A percentile compares a stretch with the other conserved stretches of the same genome.
phyloP scores from a whole-genome alignment of 1,140 invertebrate species.

The Magallana gigas region DNA sequence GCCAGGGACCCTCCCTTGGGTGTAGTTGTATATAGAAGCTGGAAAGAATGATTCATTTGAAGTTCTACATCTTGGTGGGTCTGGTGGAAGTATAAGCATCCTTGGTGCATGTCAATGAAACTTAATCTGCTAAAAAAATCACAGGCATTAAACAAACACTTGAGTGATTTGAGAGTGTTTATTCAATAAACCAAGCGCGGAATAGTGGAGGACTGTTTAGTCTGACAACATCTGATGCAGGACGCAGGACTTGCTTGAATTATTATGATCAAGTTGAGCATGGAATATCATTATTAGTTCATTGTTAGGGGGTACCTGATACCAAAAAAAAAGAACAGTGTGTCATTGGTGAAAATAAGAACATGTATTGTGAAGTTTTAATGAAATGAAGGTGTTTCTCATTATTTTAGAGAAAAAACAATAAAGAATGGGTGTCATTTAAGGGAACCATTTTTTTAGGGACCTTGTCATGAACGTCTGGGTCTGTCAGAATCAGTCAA shows the following conservation, averaged over 20 bases:
- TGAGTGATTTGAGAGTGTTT: background rate
- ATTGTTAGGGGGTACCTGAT: no score
- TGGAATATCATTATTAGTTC: no score
- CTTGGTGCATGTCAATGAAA: background rate
- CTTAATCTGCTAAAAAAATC: background rate
- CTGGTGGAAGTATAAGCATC: background rate
- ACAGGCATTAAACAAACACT: conserved; percentile 18
- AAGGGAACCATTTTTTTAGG: background rate
- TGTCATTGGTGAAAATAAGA: no score
- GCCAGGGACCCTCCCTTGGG: no score
- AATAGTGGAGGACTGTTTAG: no score
- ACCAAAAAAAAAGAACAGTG: no score
- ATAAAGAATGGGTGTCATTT: background rate
- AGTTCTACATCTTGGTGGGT: background rate
- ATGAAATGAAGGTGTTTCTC: background rate
- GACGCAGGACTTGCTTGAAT: no score
- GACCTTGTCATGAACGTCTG: background rate
- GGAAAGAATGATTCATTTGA: background rate
- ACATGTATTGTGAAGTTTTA: no score
- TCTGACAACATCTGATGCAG: no score
- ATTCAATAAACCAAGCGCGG: background rate
- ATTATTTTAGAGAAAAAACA: conserved; percentile 1
- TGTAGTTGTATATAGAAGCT: no score
- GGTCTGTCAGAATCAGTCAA: background rate
- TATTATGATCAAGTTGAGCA: no score